Evolutionary conservation across 2,113 vertebrate genomes (phyloP), one percentile per base, ranked within the genome.

Genomic region (Litocranius walleri): DNA sequence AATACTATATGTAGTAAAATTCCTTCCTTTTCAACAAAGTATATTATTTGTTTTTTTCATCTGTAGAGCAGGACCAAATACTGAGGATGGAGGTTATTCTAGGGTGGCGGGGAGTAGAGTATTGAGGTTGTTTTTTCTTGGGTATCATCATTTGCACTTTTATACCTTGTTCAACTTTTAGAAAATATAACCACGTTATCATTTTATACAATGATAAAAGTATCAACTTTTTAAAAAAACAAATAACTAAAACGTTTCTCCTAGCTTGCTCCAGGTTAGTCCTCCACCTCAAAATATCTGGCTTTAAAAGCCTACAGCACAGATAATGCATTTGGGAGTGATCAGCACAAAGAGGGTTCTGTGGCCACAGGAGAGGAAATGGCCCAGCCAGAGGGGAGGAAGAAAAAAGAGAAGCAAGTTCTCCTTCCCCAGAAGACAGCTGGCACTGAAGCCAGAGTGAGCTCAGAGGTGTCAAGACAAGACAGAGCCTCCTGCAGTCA

Each of bases 231-330:
- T 33, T n/a, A 33, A 50, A 77, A 82, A 64, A 52, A 0, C 33
- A 89, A 64, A 88, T 36, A 71, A 59, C 40, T 82, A 62, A 91
- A 52, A 67, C 29, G 29, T n/a, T 36, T 89, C 88, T 52, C 23
- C 30, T 21, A 4, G 29, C 52, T 97, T 85, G 13, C 36, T 96
- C 74, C 50, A 88, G 78, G 62, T 92, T 90, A 90, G 80, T 57
- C 23, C 17, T 48, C 45, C 11, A 15, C 30, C 13, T 88, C 89
- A 84, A 62, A 90, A 27, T 5, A 27, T 62, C 59, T 83, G 78
- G 67, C 27, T 88, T 90, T 52, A 36, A 91, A 97, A 64, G 45
- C n/a, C 29, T 11, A 3, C 25, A 87, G 78, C 74, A 45, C n/a
- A 80, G 40, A 7, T 10, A 57, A 29, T 2, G 14, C 13, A 23